These are phyloP conservation scores for Catharus minimus DNA, from an alignment of 2,113 vertebrate species.

Conservation along the genomic window DNA sequence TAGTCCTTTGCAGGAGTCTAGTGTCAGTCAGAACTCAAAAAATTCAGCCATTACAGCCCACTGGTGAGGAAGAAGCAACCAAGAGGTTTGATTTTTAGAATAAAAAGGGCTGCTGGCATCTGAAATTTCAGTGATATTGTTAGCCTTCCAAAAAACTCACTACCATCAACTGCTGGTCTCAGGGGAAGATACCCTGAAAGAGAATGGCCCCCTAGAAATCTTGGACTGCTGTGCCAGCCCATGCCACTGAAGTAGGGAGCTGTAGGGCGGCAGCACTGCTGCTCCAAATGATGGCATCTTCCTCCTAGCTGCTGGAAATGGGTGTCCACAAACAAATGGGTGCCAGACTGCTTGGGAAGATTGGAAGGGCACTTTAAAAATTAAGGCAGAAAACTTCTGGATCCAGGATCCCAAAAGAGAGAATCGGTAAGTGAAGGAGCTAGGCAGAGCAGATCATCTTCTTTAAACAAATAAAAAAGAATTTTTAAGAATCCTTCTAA, in stretches of 20 bases:
- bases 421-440: not conserved
- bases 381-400: not conserved
- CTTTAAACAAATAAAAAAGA: constrained; percentile 3
- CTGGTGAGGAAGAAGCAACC: not conserved
- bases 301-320: not conserved
- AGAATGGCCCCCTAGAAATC: not conserved
- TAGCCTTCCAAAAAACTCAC: not conserved
- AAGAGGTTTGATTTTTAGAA: not conserved
- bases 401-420: not conserved
- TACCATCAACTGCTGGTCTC: not conserved
- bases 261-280: not conserved
- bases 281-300: not conserved
- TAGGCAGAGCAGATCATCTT: not conserved
- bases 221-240: not conserved
- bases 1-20: not conserved
- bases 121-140: not conserved
- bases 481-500: not conserved
- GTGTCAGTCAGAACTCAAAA: not conserved
- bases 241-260: not conserved
- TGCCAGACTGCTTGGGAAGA: not conserved
- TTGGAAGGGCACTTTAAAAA: not conserved
- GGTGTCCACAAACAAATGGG: no score
- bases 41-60: not conserved
- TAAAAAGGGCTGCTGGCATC: not conserved
- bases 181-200: not conserved